Evolutionary conservation across 2,888 invertebrate genomes (phyloP).

Genomic region (Tribolium freemani): DNA sequence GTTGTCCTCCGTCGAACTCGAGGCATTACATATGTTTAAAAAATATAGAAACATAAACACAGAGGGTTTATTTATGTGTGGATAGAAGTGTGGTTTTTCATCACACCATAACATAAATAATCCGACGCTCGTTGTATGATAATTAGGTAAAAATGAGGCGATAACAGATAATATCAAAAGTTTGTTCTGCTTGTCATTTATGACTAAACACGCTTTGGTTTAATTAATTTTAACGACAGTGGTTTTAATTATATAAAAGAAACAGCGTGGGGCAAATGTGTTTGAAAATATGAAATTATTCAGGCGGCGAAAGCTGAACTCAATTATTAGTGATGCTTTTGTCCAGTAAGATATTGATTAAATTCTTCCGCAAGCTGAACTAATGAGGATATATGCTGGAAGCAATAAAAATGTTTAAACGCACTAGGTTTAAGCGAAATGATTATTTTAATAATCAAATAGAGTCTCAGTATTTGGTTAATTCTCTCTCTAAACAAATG

Average conservation of each 20-base stretch:
- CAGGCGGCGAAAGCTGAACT: neutral
- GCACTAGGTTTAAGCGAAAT: neutral
- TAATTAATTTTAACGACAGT: neutral
- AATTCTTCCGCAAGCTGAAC: neutral
- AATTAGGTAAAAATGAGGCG: neutral
- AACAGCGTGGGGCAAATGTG: neutral
- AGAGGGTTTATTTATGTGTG: too few species aligned
- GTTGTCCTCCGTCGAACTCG: too few species aligned
- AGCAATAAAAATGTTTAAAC: neutral
- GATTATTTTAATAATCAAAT: neutral
- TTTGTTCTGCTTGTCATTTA: neutral
- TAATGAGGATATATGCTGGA: neutral
- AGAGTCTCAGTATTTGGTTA: neutral
- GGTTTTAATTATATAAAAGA: neutral
- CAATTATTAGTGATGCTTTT: neutral
- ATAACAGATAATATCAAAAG: neutral
- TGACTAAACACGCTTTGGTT: neutral
- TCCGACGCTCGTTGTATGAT: neutral
- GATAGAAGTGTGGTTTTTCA: too few species aligned
- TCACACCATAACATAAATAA: neutral
- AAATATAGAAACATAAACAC: too few species aligned
- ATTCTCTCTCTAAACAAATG: neutral
- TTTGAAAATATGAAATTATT: neutral
- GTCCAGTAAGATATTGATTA: neutral
- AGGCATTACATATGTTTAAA: too few species aligned